These are phyloP conservation scores for Euura lappo DNA, from an alignment of 1,140 invertebrate genomes.

Conservation along the genomic window DNA sequence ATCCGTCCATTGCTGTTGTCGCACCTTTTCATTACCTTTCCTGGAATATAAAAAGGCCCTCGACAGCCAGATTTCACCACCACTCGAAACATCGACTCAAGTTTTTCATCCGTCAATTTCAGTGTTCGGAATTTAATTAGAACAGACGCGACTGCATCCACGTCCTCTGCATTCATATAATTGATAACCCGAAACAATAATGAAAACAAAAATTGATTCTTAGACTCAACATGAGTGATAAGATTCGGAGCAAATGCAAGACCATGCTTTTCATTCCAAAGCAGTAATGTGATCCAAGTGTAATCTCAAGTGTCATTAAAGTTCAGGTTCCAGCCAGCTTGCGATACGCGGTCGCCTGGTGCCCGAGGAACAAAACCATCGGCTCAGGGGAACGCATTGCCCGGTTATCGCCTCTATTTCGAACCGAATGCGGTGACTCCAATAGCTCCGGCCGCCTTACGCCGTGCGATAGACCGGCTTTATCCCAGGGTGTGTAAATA, in stretches of 20 bases:
- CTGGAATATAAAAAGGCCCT: too few species aligned
- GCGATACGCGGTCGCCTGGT: not conserved
- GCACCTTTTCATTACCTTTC: too few species aligned
- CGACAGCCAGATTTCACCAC: too few species aligned
- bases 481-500: not conserved
- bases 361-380: not conserved
- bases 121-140: too few species aligned
- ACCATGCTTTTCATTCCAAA: not conserved
- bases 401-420: not conserved
- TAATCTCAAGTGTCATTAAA: conserved; percentile 1
- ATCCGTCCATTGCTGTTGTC: not conserved
- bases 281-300: not conserved
- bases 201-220: too few species aligned
- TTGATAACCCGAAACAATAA: too few species aligned
- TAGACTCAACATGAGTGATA: too few species aligned
- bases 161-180: too few species aligned
- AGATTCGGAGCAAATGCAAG: not conserved
- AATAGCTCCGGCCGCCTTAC: not conserved
- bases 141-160: too few species aligned
- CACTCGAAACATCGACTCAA: too few species aligned
- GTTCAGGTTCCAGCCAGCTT: not conserved
- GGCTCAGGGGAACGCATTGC: not conserved
- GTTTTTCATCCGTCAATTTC: too few species aligned
- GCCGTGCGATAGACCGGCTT: not conserved
- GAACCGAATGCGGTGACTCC: not conserved